Evolutionary conservation across 2,113 vertebrate species (phyloP).

Genomic region (Ceyx melanurus): DNA sequence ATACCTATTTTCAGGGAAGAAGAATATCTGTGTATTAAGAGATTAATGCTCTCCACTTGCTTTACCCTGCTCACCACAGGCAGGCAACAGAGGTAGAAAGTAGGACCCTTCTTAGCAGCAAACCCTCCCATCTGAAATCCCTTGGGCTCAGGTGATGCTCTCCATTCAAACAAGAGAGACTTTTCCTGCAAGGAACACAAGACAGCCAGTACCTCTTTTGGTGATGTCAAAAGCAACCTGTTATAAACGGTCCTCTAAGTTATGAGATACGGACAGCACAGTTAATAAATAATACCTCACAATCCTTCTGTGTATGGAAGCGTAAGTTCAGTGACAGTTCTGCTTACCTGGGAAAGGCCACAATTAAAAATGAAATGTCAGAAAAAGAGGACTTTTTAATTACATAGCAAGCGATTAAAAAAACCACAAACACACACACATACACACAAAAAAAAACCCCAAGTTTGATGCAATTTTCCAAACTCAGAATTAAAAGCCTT

Average conservation of each 20-base stretch:
- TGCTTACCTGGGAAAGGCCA: background rate
- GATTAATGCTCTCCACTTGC: background rate
- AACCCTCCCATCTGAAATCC: background rate
- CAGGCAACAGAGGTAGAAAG: background rate
- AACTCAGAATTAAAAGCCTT: background rate
- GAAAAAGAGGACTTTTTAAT: constrained; percentile 11
- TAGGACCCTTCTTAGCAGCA: background rate
- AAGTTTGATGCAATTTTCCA: background rate
- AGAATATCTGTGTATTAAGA: background rate
- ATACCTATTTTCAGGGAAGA: background rate
- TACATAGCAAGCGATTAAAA: background rate
- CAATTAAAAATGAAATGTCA: background rate
- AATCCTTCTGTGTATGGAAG: background rate
- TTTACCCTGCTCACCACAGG: background rate
- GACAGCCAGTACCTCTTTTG: constrained; percentile 14
- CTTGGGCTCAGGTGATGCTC: background rate
- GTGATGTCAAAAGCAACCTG: constrained; percentile 10
- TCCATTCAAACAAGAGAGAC: background rate
- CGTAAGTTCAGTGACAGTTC: background rate
- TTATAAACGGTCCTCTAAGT: constrained; percentile 24
- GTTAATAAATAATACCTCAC: constrained; percentile 21
- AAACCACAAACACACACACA: no score
- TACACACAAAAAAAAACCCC: background rate
- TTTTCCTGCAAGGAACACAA: background rate
- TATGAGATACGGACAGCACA: constrained; percentile 2